Percentiles rank a stretch among this genome's conserved stretches.
Conservation (phyloP, 2,888 invertebrate genomes). For the Deladenus siricidicola region DNA sequence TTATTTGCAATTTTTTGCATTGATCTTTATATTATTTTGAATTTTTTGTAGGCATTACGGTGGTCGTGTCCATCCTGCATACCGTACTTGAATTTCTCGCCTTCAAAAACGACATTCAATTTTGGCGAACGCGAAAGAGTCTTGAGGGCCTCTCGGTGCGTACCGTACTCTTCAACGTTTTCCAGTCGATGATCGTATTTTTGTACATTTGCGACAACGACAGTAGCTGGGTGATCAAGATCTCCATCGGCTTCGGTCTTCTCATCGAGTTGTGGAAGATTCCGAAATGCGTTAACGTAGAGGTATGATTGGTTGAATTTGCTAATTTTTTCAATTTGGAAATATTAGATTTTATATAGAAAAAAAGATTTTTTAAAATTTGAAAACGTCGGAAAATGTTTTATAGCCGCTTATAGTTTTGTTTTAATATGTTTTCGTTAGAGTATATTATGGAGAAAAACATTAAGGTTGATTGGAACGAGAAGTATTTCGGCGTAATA, state of each 20-base stretch:
- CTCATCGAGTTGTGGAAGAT: constrained; percentile 98
- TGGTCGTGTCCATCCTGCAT: constrained; percentile 84
- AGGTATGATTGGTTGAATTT: constrained; percentile 63
- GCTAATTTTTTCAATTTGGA: too few species aligned
- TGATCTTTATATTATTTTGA: too few species aligned
- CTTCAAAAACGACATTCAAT: constrained; percentile 99
- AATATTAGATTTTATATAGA: too few species aligned
- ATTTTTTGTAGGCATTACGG: constrained; percentile 63
- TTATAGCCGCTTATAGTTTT: too few species aligned
- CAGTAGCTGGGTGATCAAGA: constrained; percentile 84
- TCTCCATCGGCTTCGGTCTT: constrained; percentile 86
- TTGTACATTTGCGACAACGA: constrained; percentile 97
- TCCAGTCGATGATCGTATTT: constrained; percentile 87
- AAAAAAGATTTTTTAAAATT: too few species aligned
- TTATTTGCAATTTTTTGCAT: too few species aligned
- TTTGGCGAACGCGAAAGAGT: constrained; percentile 95
- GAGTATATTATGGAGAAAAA: neutral
- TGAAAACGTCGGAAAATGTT: neutral
- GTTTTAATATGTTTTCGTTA: too few species aligned
- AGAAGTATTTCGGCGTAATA: constrained; percentile 68
- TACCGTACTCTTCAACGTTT: constrained; percentile 94
- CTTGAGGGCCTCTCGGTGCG: constrained; percentile 84
- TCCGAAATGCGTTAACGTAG: constrained; percentile 67
- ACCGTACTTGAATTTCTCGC: constrained; percentile 95
- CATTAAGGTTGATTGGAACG: constrained; percentile 31